Percentiles rank a stretch among this genome's conserved stretches.
Conservation (phyloP, 2,113 vertebrate species). For the Gnathonemus longibarbis region DNA sequence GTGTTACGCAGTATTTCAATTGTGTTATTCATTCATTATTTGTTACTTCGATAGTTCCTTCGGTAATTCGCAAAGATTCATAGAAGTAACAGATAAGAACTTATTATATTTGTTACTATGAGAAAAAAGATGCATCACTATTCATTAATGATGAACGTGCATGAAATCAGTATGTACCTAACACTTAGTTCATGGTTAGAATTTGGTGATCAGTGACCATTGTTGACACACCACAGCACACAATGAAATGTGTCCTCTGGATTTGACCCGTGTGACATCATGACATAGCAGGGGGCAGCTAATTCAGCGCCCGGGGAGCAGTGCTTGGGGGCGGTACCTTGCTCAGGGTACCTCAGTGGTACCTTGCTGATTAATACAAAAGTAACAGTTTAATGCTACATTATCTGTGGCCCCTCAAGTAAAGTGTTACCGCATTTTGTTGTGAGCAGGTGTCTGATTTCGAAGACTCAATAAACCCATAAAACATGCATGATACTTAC, state of each 20-base stretch:
- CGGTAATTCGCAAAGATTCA: not conserved
- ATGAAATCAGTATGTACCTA: not conserved
- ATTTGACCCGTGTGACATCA: too few species aligned
- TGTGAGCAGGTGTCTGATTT: not conserved
- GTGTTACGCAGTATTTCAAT: not conserved
- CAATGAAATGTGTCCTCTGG: too few species aligned
- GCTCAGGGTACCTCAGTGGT: too few species aligned
- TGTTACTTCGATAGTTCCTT: not conserved
- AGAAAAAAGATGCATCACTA: not conserved
- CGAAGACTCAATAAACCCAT: not conserved
- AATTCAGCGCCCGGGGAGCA: too few species aligned
- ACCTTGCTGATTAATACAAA: not conserved
- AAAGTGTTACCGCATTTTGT: not conserved
- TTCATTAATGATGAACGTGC: not conserved
- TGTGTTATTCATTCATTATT: not conserved
- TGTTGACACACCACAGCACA: too few species aligned
- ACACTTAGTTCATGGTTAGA: not conserved
- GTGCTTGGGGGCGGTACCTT: too few species aligned
- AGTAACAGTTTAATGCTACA: not conserved
- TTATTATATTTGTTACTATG: too few species aligned
- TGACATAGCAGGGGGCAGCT: too few species aligned
- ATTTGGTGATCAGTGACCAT: too few species aligned
- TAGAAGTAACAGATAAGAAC: not conserved
- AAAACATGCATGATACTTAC: slow-evolving; percentile 65
- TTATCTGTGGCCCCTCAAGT: not conserved